A percentile compares a stretch with the other conserved stretches of the same genome.
Evolutionary conservation across 30 jellyfish, hydroid and myxozoan genomes (phyloP).

Genomic region (Nemopilema nomurai): DNA sequence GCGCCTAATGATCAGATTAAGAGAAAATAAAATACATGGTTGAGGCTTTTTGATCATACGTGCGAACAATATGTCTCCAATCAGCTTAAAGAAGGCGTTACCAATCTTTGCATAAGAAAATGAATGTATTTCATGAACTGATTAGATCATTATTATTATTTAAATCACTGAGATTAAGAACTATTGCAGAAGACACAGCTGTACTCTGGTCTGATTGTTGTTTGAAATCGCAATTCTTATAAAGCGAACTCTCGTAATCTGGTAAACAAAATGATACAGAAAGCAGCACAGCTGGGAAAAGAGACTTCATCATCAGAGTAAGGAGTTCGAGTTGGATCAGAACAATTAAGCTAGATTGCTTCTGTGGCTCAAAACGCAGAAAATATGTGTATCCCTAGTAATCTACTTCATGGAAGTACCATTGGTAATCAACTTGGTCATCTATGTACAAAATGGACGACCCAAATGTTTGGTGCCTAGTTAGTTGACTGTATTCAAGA

Average conservation of each 20-base stretch:
- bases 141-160: neutral
- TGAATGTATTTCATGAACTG: neutral
- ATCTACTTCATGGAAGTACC: too few species aligned
- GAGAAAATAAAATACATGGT: neutral
- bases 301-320: neutral
- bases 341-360: too few species aligned
- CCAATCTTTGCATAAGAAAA: neutral
- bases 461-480: too few species aligned
- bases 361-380: too few species aligned
- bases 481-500: too few species aligned
- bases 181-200: neutral
- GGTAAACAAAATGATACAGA: neutral
- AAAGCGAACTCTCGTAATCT: neutral
- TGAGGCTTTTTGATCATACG: neutral
- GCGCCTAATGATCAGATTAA: neutral
- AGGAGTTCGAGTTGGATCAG: too few species aligned
- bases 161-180: neutral
- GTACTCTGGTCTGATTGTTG: neutral
- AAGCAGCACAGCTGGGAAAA: neutral
- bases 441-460: too few species aligned
- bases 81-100: neutral
- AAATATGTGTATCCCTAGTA: too few species aligned
- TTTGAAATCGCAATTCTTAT: neutral
- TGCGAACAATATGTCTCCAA: neutral
- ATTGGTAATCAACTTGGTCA: too few species aligned